phyloP scores from a whole-genome alignment of 1,140 invertebrate species.

The Rhizoglyphus robini region DNA sequence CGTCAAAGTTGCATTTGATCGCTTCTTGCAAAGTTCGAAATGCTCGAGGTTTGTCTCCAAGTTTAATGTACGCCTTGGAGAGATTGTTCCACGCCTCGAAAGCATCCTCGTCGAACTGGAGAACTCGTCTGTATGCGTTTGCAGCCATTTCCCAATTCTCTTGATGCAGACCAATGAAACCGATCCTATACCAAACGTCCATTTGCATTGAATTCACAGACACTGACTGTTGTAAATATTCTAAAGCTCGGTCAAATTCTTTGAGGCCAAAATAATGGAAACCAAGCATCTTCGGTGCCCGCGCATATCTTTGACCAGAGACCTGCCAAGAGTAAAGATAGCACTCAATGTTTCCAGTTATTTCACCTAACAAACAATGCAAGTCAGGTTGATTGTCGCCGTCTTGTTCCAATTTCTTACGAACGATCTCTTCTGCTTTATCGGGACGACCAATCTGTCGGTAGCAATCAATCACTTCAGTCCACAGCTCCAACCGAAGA shows the following conservation, averaged over 20 bases:
- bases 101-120: conserved; percentile 65
- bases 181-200: conserved; percentile 66
- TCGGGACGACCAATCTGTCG: conserved; percentile 36
- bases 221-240: conserved; percentile 60
- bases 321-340: conserved; percentile 84
- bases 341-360: conserved; percentile 47
- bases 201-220: conserved; percentile 67
- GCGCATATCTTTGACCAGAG: conserved; percentile 58
- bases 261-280: conserved; percentile 54
- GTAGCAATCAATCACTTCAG: conserved; percentile 81
- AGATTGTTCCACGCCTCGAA: conserved; percentile 97
- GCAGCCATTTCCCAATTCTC: conserved; percentile 70
- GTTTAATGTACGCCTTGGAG: conserved; percentile 74
- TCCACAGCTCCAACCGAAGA: conserved; percentile 67
- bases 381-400: conserved; percentile 46
- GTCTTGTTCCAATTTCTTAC: conserved; percentile 54
- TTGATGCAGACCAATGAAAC: conserved; percentile 60
- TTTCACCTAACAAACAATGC: conserved; percentile 76
- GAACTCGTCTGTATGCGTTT: conserved; percentile 68
- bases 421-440: conserved; percentile 71
- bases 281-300: conserved; percentile 69
- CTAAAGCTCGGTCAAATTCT: conserved; percentile 57
- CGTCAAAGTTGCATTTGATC: conserved; percentile 79
- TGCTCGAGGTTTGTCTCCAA: conserved; percentile 68
- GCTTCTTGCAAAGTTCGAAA: conserved; percentile 72